A percentile compares a stretch with the other conserved stretches of the same genome.
Evolutionary conservation across 2,797 vertebrate species (phyloP).

Genomic region (Echiichthys vipera): DNA sequence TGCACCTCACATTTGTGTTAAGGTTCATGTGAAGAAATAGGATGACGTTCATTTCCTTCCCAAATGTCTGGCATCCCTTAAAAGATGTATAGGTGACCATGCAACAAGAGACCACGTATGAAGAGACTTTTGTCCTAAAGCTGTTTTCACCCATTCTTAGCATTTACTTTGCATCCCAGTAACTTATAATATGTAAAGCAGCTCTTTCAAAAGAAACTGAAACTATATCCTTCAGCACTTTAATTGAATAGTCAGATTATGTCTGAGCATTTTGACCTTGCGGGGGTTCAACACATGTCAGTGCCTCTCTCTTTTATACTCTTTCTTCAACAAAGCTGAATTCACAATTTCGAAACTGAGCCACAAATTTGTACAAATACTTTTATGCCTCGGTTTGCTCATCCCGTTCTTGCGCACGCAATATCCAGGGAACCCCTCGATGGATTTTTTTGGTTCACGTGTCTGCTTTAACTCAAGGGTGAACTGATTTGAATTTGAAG

Average conservation of each 20-base stretch:
- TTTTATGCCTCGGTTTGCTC: too few relatives aligned
- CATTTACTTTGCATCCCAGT: background rate
- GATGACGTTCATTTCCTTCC: background rate
- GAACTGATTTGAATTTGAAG: too few relatives aligned
- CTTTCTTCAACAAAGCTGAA: background rate
- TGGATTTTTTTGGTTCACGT: too few relatives aligned
- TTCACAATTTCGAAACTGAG: background rate
- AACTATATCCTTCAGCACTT: background rate
- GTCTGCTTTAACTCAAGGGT: too few relatives aligned
- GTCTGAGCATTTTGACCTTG: slow-evolving; percentile 3
- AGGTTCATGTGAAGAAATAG: background rate
- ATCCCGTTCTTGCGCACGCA: too few relatives aligned
- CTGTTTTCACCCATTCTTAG: background rate
- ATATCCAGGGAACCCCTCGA: too few relatives aligned
- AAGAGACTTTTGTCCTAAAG: background rate
- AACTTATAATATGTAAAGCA: background rate
- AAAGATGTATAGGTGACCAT: background rate
- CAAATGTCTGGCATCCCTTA: background rate
- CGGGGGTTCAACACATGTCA: background rate
- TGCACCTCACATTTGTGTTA: background rate
- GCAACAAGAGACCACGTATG: background rate
- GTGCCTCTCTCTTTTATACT: background rate
- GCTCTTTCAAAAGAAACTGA: background rate
- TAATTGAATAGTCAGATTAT: background rate
- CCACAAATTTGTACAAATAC: background rate